Base-by-base conservation (phyloP, 2,888 invertebrate genomes). In the Petrophora chlorosata region DNA sequence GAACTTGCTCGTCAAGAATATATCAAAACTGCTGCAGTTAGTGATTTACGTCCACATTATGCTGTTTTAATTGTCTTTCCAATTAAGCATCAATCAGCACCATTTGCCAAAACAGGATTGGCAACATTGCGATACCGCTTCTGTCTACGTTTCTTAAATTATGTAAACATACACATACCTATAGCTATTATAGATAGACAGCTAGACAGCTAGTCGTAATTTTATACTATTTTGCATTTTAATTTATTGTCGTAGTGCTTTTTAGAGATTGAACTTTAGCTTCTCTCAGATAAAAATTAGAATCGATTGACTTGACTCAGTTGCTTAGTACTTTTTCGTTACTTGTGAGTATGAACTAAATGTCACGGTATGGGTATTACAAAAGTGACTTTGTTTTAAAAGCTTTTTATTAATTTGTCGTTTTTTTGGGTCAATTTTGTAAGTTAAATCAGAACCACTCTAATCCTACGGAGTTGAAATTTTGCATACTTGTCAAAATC, bases 181-280 rank as follows among this genome's bases (percentile, higher is more conserved):
- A 8, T 8, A 8, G 22, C 2, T 8, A 23, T 23, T n/a, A 5
- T 7, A 23, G 22, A 23, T 23, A 23, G 16, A 16, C 16, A n/a
- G 16, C 3, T 16, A 16, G 16, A 16, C 16, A 3, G 16, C 16
- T 4, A n/a, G 16, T 4, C 16, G 16, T 16, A 16, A 3, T 16
- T 16, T 16, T 3, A 3, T 16, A 16, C 5, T 16, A 16, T 9
- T 23, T n/a, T n/a, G n/a, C 2, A 23, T n/a, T 8, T 8, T 10
- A 10, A 25, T 25, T 25, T 4, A 10, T 25, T 2, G 9, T 10
- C 10, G 10, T 10, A 4, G 7, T 12, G 16, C 23, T 15, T 36
- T 2, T 15, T 5, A 30, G 12, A 30, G 30, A 36, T 29, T 44
- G 30, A 44, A 44, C 44, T 44, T 23, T 36, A 44, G 23, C 36